These are phyloP conservation scores for Oscarella lobularis DNA, from an alignment of 37 sponge, comb jelly and placozoan genomes.

Conservation along the genomic window DNA sequence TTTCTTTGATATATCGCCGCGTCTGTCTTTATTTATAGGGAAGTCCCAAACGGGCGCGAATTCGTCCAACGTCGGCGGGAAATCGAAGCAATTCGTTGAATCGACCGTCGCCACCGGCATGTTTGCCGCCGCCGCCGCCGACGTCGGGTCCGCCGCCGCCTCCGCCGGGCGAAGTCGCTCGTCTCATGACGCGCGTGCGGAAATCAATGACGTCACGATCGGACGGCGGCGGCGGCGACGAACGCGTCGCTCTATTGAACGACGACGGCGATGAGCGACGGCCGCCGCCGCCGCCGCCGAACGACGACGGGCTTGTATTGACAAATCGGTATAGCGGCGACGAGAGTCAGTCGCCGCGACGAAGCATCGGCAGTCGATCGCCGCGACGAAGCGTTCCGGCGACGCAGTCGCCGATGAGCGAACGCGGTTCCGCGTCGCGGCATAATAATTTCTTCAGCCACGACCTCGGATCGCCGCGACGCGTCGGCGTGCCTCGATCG, in stretches of 20 bases:
- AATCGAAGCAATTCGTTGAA: too few relatives aligned
- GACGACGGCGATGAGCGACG: not conserved
- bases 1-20: too few relatives aligned
- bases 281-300: not conserved
- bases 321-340: not conserved
- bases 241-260: not conserved
- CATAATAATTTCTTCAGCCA: too few relatives aligned
- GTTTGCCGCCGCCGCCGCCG: not conserved
- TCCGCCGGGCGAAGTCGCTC: not conserved
- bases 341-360: not conserved
- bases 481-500: too few relatives aligned
- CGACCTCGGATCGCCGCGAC: too few relatives aligned
- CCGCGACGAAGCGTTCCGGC: not conserved
- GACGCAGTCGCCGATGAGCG: not conserved
- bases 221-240: not conserved
- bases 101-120: not conserved
- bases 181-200: not conserved
- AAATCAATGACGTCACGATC: not conserved
- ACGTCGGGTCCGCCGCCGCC: not conserved
- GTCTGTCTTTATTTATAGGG: too few relatives aligned
- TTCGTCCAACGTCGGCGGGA: too few relatives aligned
- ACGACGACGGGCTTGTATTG: too few relatives aligned
- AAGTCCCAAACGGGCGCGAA: too few relatives aligned
- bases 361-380: too few relatives aligned
- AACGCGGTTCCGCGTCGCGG: not conserved